phyloP scores from a whole-genome alignment of 2,113 vertebrate genomes.

The Dissostichus mawsoni region DNA sequence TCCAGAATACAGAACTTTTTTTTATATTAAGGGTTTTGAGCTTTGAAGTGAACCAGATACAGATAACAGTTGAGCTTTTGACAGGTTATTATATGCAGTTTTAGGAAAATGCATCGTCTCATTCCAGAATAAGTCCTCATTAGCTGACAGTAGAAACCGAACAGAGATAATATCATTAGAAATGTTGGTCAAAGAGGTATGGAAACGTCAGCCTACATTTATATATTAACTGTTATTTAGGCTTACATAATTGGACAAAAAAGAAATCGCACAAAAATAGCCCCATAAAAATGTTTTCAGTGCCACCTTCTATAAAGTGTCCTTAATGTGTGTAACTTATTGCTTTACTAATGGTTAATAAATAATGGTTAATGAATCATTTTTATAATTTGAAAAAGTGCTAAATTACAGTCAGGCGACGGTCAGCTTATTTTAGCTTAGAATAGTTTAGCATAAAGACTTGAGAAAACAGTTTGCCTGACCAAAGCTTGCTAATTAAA shows the following conservation, averaged over 20 bases:
- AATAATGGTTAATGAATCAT: not conserved
- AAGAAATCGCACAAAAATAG: not conserved
- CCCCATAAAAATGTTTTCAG: not conserved
- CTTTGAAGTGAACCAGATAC: constrained; percentile 35
- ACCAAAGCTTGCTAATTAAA: no score
- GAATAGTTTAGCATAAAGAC: not conserved
- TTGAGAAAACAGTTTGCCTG: not conserved
- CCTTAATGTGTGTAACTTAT: no score
- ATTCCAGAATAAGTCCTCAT: not conserved
- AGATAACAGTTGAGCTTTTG: constrained; percentile 5
- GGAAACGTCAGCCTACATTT: not conserved
- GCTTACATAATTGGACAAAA: not conserved
- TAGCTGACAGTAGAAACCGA: not conserved
- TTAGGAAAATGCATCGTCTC: not conserved
- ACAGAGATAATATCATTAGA: no score
- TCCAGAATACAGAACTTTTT: constrained; percentile 27
- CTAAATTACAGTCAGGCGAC: not conserved
- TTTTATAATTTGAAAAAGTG: no score
- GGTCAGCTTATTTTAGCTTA: not conserved
- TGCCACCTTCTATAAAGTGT: no score
- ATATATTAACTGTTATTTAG: no score
- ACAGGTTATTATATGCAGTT: not conserved
- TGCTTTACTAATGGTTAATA: not conserved
- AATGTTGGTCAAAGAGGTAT: not conserved
- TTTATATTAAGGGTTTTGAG: constrained; percentile 16